These are phyloP conservation scores for Atta texana DNA, from an alignment of 1,140 invertebrate species.

Conservation along the genomic window DNA sequence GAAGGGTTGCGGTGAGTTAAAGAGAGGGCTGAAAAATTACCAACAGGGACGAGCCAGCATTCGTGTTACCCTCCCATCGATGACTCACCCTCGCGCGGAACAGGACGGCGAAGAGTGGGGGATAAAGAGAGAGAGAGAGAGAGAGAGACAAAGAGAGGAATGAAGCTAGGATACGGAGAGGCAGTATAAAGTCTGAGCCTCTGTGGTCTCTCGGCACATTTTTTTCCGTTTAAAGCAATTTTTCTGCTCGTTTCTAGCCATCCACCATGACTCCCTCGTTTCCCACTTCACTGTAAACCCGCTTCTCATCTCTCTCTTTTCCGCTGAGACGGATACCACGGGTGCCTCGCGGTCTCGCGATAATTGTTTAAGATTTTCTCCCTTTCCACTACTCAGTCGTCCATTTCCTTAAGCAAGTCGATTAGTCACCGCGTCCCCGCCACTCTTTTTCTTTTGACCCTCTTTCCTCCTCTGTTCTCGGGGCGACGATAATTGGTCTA, in stretches of 20 bases:
- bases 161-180: background rate
- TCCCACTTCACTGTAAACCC: background rate
- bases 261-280: constrained; percentile 13
- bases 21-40: constrained; percentile 76
- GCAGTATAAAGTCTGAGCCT: constrained; percentile 62
- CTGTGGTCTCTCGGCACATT: constrained; percentile 70
- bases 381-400: constrained; percentile 34
- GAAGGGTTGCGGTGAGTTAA: constrained; percentile 68
- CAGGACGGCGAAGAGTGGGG: background rate
- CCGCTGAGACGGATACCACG: constrained; percentile 8
- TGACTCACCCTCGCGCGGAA: constrained; percentile 21
- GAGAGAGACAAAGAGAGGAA: constrained; percentile 19
- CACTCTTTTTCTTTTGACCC: constrained; percentile 20
- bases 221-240: constrained; percentile 78
- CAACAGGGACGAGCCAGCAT: constrained; percentile 64
- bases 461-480: background rate
- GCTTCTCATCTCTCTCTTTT: background rate
- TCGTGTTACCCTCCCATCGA: constrained; percentile 58
- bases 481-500: constrained; percentile 55
- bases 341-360: constrained; percentile 56
- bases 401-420: constrained; percentile 71
- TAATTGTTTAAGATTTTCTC: constrained; percentile 78
- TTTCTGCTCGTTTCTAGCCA: constrained; percentile 69
- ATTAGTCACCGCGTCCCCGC: constrained; percentile 61
- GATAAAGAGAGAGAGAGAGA: constrained; percentile 1